Conservation (phyloP, 2,113 vertebrate species). For the Alces alces region DNA sequence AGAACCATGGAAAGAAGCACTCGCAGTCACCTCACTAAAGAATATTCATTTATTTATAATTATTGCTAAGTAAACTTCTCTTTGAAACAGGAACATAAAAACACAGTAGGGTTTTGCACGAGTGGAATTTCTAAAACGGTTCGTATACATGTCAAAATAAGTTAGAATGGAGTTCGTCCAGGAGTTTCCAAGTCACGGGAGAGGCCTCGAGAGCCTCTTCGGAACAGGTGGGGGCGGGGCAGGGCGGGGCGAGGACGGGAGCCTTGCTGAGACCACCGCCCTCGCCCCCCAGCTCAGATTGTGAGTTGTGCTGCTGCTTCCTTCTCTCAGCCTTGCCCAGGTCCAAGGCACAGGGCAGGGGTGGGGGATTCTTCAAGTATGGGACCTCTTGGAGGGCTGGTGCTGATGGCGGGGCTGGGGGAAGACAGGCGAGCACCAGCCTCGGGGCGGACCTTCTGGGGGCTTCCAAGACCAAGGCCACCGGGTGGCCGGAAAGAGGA, state of each 20-base stretch:
- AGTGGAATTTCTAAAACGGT: conserved; percentile 64
- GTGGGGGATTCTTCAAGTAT: conserved; percentile 52
- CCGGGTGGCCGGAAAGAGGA: neutral
- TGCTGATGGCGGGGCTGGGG: neutral
- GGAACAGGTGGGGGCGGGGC: neutral
- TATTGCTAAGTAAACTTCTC: conserved; percentile 77
- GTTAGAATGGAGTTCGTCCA: conserved; percentile 65
- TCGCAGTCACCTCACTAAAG: conserved; percentile 61
- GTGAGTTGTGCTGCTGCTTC: conserved; percentile 35
- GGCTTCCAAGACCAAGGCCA: conserved; percentile 47
- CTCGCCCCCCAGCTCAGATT: neutral
- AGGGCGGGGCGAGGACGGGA: neutral
- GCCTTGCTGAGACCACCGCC: conserved; percentile 18
- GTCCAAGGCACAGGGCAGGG: conserved; percentile 57
- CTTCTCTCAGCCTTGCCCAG: conserved; percentile 33
- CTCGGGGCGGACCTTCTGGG: neutral
- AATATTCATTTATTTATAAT: conserved; percentile 74
- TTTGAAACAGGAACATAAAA: conserved; percentile 68
- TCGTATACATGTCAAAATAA: conserved; percentile 67
- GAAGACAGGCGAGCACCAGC: neutral
- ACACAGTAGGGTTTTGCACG: conserved; percentile 77
- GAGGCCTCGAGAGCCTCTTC: conserved; percentile 5
- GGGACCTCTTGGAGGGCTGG: conserved; percentile 25
- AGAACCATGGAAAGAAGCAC: neutral
- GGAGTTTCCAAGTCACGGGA: conserved; percentile 45